These are phyloP conservation scores for Austrolebias charrua DNA, from an alignment of 2,797 vertebrate genomes.

Conservation along the genomic window DNA sequence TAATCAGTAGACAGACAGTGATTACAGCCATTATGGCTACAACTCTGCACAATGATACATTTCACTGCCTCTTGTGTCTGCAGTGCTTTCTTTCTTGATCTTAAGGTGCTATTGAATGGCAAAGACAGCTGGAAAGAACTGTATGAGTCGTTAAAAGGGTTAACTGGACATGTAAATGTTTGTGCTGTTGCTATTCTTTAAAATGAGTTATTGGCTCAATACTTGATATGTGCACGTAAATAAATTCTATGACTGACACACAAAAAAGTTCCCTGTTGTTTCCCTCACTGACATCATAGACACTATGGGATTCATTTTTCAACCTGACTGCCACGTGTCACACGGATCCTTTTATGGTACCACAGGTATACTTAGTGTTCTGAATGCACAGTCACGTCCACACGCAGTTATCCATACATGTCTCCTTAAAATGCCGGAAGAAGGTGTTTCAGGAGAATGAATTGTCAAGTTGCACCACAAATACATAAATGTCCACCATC, in stretches of 20 bases:
- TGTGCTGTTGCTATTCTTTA: conserved; percentile 16
- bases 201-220: conserved; percentile 45
- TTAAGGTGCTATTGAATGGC: conserved; percentile 37
- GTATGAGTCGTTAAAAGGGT: conserved; percentile 36
- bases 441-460: conserved; percentile 50
- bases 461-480: conserved; percentile 44
- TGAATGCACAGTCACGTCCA: conserved; percentile 58
- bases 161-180: conserved; percentile 13
- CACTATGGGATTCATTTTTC: conserved; percentile 46
- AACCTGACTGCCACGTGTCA: conserved; percentile 65
- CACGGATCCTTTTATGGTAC: conserved; percentile 47
- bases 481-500: conserved; percentile 24
- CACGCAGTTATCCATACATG: conserved; percentile 52
- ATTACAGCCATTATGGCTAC: conserved; percentile 42
- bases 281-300: conserved; percentile 69
- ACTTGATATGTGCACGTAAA: conserved; percentile 42
- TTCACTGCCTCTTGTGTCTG: conserved; percentile 34
- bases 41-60: conserved; percentile 30
- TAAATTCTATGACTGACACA: conserved; percentile 44
- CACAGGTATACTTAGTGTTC: conserved; percentile 49
- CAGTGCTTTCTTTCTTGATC: conserved; percentile 36
- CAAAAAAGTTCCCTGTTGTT: conserved; percentile 61
- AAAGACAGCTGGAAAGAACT: conserved; percentile 41
- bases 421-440: conserved; percentile 70
- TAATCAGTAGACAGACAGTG: conserved; percentile 20